Percentiles rank a stretch among this genome's conserved stretches.
Evolutionary conservation across 2,888 invertebrate species (phyloP).

Genomic region (Calliphora vomitoria): DNA sequence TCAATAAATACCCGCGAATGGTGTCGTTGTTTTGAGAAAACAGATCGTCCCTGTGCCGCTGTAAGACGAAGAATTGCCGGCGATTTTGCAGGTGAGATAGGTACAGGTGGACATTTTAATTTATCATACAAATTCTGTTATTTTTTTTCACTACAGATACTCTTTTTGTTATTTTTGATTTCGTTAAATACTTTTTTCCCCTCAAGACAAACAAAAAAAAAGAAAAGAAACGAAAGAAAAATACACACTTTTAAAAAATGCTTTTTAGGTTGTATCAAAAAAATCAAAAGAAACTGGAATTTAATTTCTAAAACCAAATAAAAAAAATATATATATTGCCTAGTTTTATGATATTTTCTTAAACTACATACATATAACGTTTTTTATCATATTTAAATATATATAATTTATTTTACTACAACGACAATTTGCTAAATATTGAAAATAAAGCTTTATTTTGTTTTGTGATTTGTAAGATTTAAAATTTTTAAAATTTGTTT

Average conservation of each 20-base stretch:
- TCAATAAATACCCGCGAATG: slow-evolving; percentile 90
- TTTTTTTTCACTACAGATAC: slow-evolving; percentile 66
- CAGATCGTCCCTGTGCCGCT: slow-evolving; percentile 93
- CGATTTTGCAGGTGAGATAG: slow-evolving; percentile 87
- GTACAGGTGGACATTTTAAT: slow-evolving; percentile 83
- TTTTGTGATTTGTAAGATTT: slow-evolving; percentile 19
- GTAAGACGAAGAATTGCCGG: slow-evolving; percentile 91
- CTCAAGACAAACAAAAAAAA: slow-evolving; percentile 41
- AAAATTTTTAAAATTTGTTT: not conserved
- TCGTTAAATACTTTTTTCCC: slow-evolving; percentile 49
- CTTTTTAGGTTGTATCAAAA: slow-evolving; percentile 41
- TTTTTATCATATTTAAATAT: slow-evolving; percentile 1
- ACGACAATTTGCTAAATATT: slow-evolving; percentile 25
- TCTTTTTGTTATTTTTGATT: slow-evolving; percentile 64
- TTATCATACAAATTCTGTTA: slow-evolving; percentile 73
- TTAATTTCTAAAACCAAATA: not conserved
- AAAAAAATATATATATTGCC: not conserved
- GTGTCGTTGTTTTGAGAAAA: slow-evolving; percentile 93
- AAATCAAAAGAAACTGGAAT: slow-evolving; percentile 6
- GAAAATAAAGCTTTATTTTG: slow-evolving; percentile 6
- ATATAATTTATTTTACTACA: slow-evolving; percentile 7
- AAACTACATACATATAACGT: not conserved
- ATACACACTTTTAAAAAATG: slow-evolving; percentile 47
- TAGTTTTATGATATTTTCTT: not conserved
- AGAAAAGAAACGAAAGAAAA: slow-evolving; percentile 9